Base-by-base conservation (phyloP, 2,888 invertebrate genomes). In the Orthosia gothica region DNA sequence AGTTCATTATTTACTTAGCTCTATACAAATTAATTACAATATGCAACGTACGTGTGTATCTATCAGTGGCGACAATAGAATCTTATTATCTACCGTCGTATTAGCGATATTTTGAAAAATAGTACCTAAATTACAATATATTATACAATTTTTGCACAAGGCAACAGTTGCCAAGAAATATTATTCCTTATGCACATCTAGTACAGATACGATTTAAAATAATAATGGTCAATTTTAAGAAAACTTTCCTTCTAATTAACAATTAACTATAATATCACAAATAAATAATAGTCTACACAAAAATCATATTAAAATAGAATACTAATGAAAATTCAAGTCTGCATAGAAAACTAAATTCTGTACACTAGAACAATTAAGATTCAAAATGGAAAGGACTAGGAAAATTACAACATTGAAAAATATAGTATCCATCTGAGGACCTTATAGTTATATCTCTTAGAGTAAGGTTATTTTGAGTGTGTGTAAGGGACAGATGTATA, bases 41-140 rank as follows among this genome's bases (percentile, higher is more conserved):
- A 32, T 32, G 32, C 32, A 32, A 32, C 5, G n/a, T n/a, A n/a
- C n/a, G n/a, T 26, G 63, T 20, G 15, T 49, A 20, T 18, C 26
- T 20, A 40, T 54, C n/a, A 49, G 13, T 73, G 54, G 16, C 54
- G 63, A 73, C 73, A 72, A 52, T 59, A 12, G 71, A 18, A 23
- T 7, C 40, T 57, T 1, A 52, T 5, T 61, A 20, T 15, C 18
- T 58, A 58, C 3, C 26, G 13, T 5, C 40, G 45, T 7, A 15
- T 32, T 13, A 52, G n/a, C 62, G 32, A 32, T 32, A 7, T 59
- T 58, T 1, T 12, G 4, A 15, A 20, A 59, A 61, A 20, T 15
- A 61, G 1, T 75, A 78, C 15, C 32, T 54, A 16, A 26, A 0
- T 20, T 69, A 68, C 4, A 54, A 18, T 26, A 4, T 4, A 16